Base-by-base conservation (phyloP, 2,888 invertebrate genomes). In the Anticlea derivata region DNA sequence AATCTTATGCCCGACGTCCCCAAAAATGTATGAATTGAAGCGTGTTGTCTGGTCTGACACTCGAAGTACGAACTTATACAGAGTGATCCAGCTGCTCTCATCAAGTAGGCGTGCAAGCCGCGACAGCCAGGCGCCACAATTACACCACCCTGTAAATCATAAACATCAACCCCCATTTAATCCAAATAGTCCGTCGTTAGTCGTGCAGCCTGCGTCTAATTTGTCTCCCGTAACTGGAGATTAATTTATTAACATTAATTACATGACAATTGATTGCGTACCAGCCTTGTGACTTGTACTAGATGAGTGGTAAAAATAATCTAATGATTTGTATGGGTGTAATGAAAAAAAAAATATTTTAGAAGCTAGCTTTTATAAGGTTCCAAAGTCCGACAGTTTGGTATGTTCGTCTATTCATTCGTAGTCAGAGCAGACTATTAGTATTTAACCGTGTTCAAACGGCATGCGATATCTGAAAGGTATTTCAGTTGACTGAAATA, bases 161-260 rank as follows among this genome's bases (percentile, higher is more conserved):
- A 90, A 89, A 88, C 89, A 90, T 87, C 87, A 86, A 84, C 86
- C 88, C 88, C 89, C 87, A 89, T 90, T 90, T 89, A 89, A 88
- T 86, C 85, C 86, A 84, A 90, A 90, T 89, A 86, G 89, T 88
- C 86, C 81, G 86, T 89, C 89, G 86, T 90, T 90, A 89, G 87
- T 78, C 78, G 86, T 85, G 84, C 89, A 88, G 85, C 81, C 82
- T 86, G 88, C 79, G 86, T 87, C 87, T 89, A 87, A 90, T 89
- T 88, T 89, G 89, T 90, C 88, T 88, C 80, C 78, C 78, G 84
- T 82, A 81, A 89, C 86, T 80, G 75, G 83, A 87, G 86, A 89
- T 89, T 88, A 88, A 90, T 89, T 88, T 89, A 88, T 88, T 86
- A 85, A 83, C 86, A 87, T 86, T 87, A 87, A 88, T 88, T 86